phyloP scores from a whole-genome alignment of 1,140 invertebrate genomes.

The Drosophila tropicalis region DNA sequence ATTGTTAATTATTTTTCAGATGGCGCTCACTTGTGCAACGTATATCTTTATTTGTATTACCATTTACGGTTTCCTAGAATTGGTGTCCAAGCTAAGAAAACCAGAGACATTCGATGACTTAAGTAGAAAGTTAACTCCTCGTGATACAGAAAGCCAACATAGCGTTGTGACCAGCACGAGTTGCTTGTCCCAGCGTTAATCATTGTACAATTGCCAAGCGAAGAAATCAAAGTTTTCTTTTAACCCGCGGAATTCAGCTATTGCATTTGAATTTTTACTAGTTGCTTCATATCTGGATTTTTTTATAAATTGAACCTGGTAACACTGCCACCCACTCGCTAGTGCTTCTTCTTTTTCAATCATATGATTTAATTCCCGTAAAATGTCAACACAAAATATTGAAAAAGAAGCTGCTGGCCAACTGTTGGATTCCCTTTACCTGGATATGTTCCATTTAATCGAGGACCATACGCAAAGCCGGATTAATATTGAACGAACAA shows the following conservation, averaged over 20 bases:
- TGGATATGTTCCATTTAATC: conserved; percentile 76
- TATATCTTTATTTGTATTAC: conserved; percentile 42
- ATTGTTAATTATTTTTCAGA: conserved; percentile 65
- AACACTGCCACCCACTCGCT: background rate
- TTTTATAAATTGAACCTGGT: background rate
- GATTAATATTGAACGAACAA: conserved; percentile 68
- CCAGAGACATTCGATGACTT: background rate
- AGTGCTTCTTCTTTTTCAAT: background rate
- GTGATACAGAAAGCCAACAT: background rate
- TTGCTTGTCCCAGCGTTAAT: conserved; percentile 52
- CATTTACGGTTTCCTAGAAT: conserved; percentile 42
- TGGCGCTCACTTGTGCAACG: conserved; percentile 30
- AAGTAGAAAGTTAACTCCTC: conserved; percentile 27
- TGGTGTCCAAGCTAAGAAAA: conserved; percentile 19
- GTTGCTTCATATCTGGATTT: too few relatives aligned
- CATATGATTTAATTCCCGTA: conserved; percentile 4
- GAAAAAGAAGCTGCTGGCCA: conserved; percentile 56
- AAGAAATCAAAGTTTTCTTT: too few relatives aligned
- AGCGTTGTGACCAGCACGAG: conserved; percentile 53
- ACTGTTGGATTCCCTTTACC: conserved; percentile 66
- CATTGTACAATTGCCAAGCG: too few relatives aligned
- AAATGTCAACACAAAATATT: conserved; percentile 40
- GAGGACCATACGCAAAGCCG: conserved; percentile 69
- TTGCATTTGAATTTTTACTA: too few relatives aligned
- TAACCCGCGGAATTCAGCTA: too few relatives aligned